These are phyloP conservation scores for Pogonomyrmex barbatus DNA, from an alignment of 1,140 invertebrate genomes.

Conservation along the genomic window DNA sequence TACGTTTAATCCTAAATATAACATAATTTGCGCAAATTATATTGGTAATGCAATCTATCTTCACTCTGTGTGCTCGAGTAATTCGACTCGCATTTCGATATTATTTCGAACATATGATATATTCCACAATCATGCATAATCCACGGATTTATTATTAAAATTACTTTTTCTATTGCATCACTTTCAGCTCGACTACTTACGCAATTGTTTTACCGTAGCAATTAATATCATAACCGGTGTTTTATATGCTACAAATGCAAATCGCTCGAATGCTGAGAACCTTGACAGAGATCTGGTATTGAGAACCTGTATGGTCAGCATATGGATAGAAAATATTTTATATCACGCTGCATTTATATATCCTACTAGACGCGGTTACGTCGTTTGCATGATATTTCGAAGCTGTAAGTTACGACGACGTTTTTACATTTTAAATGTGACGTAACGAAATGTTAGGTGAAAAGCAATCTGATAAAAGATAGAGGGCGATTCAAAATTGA, in stretches of 20 bases:
- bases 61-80: background rate
- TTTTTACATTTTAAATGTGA: constrained; percentile 38
- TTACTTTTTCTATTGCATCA: background rate
- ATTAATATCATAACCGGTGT: constrained; percentile 14
- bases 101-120: background rate
- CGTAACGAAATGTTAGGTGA: background rate
- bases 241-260: background rate
- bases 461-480: background rate
- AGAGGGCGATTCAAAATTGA: background rate
- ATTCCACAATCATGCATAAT: constrained; percentile 7
- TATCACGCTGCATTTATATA: background rate
- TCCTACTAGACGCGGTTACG: constrained; percentile 10
- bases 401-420: background rate
- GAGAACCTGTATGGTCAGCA: constrained; percentile 4
- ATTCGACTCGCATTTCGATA: background rate
- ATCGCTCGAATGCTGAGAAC: constrained; percentile 39
- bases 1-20: background rate
- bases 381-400: constrained; percentile 41
- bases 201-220: constrained; percentile 6
- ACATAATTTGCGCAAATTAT: background rate
- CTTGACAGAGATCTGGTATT: constrained; percentile 38
- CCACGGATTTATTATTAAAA: constrained; percentile 24
- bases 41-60: constrained; percentile 1
- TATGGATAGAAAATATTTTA: constrained; percentile 37
- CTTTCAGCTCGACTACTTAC: background rate